A percentile compares a stretch with the other conserved stretches of the same genome.
These are phyloP conservation scores for Sebastes cheni DNA, from an alignment of 2,797 vertebrate genomes.

Conservation along the genomic window DNA sequence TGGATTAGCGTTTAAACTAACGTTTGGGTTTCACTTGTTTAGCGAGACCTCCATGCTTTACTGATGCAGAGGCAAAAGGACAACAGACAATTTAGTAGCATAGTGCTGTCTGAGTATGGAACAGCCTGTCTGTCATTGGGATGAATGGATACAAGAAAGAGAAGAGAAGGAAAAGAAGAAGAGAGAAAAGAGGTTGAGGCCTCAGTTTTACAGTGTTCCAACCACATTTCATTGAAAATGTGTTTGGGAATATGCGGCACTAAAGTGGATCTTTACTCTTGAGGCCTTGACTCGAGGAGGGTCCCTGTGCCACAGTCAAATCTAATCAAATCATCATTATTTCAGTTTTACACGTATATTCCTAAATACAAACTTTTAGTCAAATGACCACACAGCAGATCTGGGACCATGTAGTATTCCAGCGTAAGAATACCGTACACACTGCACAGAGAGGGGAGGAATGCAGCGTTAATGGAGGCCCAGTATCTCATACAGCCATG, in stretches of 20 bases:
- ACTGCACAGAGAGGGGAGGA: background rate
- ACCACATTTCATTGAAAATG: background rate
- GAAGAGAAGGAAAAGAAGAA: background rate
- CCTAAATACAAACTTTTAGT: background rate
- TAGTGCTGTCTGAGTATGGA: conserved; percentile 31
- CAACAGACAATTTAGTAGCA: conserved; percentile 36
- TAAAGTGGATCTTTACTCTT: background rate
- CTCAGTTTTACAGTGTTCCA: background rate
- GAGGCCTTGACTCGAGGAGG: background rate
- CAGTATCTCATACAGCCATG: fast-evolving
- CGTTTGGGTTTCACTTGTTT: conserved; percentile 77
- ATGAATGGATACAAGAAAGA: background rate
- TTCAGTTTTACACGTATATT: background rate
- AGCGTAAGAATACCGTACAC: background rate
- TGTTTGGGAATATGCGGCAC: background rate
- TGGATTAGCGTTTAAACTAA: conserved; percentile 73
- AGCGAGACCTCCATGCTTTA: conserved; percentile 66
- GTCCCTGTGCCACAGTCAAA: background rate
- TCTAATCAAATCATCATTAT: background rate
- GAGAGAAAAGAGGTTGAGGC: background rate
- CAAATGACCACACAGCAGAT: background rate
- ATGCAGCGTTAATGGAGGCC: background rate
- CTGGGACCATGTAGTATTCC: background rate
- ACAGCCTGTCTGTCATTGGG: background rate
- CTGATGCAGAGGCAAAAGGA: conserved; percentile 18